Base-by-base conservation (phyloP, 2,888 invertebrate species). In the Lepidonotus clava region DNA sequence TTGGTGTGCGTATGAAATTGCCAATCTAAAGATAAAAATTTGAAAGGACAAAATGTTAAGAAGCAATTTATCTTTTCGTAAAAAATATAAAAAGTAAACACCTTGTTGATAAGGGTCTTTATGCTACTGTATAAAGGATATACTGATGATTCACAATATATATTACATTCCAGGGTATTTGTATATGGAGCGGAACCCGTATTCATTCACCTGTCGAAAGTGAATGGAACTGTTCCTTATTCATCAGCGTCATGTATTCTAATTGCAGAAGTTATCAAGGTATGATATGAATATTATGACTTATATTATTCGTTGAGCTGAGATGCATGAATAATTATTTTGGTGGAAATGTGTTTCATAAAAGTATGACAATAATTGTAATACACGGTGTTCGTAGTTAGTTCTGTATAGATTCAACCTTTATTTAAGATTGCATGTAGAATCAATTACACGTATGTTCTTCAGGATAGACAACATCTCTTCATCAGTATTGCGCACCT, bases 141-240 rank as follows among this genome's bases (percentile, higher is more conserved):
- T n/a, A n/a, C n/a, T n/a, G n/a, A n/a, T n/a, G n/a, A n/a, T n/a
- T n/a, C n/a, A n/a, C n/a, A n/a, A n/a, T n/a, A n/a, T n/a, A n/a
- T n/a, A n/a, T n/a, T n/a, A n/a, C n/a, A n/a, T 87, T 88, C 28
- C 91, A 93, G 93, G 86, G 92, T 91, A 24, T 32, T 92, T 21
- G 90, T 93, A 11, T 94, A 94, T 89, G 92, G 93, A 6, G 91
- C 92, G 0, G 94, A 93, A 87, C 91, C 92, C 0, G 90, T 93
- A 5, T 88, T 94, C 77, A 91, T 93, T 6, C 93, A 94, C 87
- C 88, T 94, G 40, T 92, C 92, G 86, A 92, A 93, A 84, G 90
- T 89, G 6, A 90, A 93, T 89, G 92, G 93, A 5, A 90, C 91
- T 77, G 90, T 94, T 6, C 92, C 93, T 21, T 94, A 92, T 88